Evolutionary conservation across 1,140 invertebrate species (phyloP).

Genomic region (Patella vulgata): DNA sequence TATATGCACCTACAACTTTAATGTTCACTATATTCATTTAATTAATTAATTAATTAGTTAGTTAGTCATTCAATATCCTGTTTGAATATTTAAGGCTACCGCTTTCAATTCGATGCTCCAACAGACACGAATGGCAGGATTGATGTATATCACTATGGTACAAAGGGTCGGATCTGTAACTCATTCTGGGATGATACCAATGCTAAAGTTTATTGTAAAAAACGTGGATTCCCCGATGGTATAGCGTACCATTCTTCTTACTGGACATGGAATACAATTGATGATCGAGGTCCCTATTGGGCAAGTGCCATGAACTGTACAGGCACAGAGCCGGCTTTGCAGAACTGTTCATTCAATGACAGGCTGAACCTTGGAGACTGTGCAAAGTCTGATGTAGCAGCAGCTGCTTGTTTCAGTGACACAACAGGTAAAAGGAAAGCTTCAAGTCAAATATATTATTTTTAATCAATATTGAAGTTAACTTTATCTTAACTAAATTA

Average conservation of each 20-base stretch:
- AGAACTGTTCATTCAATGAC: conserved; percentile 37
- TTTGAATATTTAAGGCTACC: conserved; percentile 32
- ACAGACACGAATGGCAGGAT: conserved; percentile 30
- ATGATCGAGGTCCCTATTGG: conserved; percentile 28
- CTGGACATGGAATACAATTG: conserved; percentile 12
- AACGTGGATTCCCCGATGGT: conserved; percentile 35
- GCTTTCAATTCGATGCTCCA: conserved; percentile 24
- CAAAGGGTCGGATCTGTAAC: conserved; percentile 47
- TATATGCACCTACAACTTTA: too few relatives aligned
- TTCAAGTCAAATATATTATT: too few relatives aligned
- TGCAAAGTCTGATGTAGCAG: conserved; percentile 30
- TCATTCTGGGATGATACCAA: conserved; percentile 51
- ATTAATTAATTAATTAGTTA: too few relatives aligned
- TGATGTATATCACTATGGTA: conserved; percentile 40
- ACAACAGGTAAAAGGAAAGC: too few relatives aligned
- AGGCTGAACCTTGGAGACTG: conserved; percentile 34
- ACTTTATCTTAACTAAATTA: too few relatives aligned
- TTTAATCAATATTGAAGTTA: too few relatives aligned
- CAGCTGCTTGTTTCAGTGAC: conserved; percentile 42
- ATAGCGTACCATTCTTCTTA: conserved; percentile 41
- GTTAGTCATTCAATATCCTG: too few relatives aligned
- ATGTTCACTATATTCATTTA: too few relatives aligned
- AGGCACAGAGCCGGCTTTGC: conserved; percentile 30
- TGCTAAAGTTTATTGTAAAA: conserved; percentile 46
- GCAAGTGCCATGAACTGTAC: conserved; percentile 43